These are phyloP conservation scores for Melanaphis sacchari DNA, from an alignment of 1,140 invertebrate genomes.

Conservation along the genomic window DNA sequence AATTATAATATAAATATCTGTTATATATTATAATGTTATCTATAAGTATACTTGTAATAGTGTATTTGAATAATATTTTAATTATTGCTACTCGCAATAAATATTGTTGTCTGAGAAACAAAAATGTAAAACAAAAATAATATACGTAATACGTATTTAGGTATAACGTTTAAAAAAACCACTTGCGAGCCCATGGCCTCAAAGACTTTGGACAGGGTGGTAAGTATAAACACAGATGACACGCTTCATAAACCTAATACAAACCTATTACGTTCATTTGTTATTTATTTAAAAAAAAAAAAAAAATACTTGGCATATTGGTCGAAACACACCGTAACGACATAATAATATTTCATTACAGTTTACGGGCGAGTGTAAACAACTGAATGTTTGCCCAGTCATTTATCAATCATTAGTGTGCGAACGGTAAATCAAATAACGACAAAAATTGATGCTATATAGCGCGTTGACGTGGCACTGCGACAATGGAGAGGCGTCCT, in stretches of 20 bases:
- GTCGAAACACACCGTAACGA: neutral
- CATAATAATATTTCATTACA: constrained; percentile 33
- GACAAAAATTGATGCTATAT: constrained; percentile 9
- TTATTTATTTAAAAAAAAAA: neutral
- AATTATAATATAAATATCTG: neutral
- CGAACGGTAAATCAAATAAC: constrained; percentile 53
- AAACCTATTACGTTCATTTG: neutral
- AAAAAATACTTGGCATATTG: neutral
- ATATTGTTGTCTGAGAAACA: neutral
- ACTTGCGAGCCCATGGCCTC: neutral
- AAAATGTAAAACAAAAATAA: neutral
- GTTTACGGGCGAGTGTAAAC: neutral
- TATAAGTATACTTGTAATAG: no score
- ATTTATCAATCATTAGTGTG: constrained; percentile 43
- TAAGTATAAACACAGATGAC: constrained; percentile 13
- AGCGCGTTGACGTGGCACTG: neutral
- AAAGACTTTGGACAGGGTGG: constrained; percentile 4
- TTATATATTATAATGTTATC: neutral
- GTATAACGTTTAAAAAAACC: neutral
- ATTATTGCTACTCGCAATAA: neutral
- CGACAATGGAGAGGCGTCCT: neutral
- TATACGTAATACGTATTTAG: neutral
- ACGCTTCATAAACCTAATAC: constrained; percentile 18
- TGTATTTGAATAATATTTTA: neutral
- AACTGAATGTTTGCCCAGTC: constrained; percentile 37